Evolutionary conservation across 2,113 vertebrate genomes (phyloP).

Genomic region (Nyctibius bracteatus): DNA sequence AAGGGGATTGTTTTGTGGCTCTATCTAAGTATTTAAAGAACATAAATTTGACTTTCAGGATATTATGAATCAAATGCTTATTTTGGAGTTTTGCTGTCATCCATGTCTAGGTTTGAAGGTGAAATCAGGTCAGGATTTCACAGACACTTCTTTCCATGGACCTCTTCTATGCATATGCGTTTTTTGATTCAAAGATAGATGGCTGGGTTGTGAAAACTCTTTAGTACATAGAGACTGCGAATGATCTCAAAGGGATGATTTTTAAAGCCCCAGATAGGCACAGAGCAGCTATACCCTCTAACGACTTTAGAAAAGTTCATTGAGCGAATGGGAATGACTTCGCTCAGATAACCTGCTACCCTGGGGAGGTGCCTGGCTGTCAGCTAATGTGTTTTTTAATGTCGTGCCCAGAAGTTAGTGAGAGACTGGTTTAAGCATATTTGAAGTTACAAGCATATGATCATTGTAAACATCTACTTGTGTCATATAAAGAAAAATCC

Average conservation of each 20-base stretch:
- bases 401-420: background rate
- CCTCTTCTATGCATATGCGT: background rate
- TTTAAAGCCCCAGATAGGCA: background rate
- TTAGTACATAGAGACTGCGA: background rate
- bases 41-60: background rate
- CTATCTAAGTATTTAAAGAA: constrained; percentile 7
- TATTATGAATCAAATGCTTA: background rate
- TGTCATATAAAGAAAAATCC: background rate
- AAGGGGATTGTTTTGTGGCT: background rate
- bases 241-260: background rate
- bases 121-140: background rate
- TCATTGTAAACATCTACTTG: background rate
- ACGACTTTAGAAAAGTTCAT: background rate
- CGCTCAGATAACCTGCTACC: background rate
- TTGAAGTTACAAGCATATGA: background rate
- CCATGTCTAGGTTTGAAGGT: background rate
- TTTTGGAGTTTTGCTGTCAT: background rate
- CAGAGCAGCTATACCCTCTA: background rate
- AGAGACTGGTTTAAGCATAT: background rate
- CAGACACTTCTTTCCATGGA: background rate
- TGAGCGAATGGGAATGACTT: accelerated
- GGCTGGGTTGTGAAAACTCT: background rate
- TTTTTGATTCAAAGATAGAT: background rate
- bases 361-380: background rate
- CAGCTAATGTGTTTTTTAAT: background rate